Percentiles rank a stretch among this genome's conserved stretches.
Conservation (phyloP, 64 coral and sea anemone genomes). For the Acropora tenuis region DNA sequence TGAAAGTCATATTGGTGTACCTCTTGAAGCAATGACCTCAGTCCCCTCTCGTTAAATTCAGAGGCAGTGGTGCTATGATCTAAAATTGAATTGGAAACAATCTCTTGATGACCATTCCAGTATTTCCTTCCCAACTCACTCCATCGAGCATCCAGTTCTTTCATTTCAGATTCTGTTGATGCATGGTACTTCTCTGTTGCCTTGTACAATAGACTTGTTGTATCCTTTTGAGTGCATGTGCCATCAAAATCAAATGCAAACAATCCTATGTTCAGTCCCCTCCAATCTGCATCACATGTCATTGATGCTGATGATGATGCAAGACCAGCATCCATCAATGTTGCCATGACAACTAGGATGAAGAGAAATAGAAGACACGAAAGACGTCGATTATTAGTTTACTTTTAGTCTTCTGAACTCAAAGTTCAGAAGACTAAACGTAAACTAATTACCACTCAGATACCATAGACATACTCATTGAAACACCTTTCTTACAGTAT, state of each 20-base stretch:
- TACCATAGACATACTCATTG: too few relatives aligned
- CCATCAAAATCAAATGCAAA: constrained; percentile 98
- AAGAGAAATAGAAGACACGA: not conserved
- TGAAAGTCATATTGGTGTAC: constrained; percentile 57
- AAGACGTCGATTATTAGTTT: too few relatives aligned
- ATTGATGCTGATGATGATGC: constrained; percentile 30
- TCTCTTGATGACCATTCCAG: constrained; percentile 48
- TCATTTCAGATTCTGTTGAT: constrained; percentile 48
- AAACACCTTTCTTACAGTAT: too few relatives aligned
- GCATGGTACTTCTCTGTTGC: constrained; percentile 76
- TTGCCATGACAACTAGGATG: constrained; percentile 45
- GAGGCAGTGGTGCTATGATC: not conserved
- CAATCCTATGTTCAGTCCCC: constrained; percentile 64
- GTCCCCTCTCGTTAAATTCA: constrained; percentile 63
- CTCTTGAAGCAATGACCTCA: constrained; percentile 67
- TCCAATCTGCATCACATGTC: constrained; percentile 69
- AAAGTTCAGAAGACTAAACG: too few relatives aligned
- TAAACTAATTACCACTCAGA: too few relatives aligned
- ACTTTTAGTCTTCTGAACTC: too few relatives aligned
- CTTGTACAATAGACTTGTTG: constrained; percentile 79
- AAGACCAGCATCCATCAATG: constrained; percentile 31
- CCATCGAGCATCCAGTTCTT: constrained; percentile 76
- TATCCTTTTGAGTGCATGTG: constrained; percentile 88
- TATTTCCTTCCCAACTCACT: constrained; percentile 54
- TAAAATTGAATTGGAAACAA: constrained; percentile 37